Percentiles rank a stretch among this genome's conserved stretches.
These are phyloP conservation scores for Drosophila borealis DNA, from an alignment of 2,888 invertebrate species.

Conservation along the genomic window DNA sequence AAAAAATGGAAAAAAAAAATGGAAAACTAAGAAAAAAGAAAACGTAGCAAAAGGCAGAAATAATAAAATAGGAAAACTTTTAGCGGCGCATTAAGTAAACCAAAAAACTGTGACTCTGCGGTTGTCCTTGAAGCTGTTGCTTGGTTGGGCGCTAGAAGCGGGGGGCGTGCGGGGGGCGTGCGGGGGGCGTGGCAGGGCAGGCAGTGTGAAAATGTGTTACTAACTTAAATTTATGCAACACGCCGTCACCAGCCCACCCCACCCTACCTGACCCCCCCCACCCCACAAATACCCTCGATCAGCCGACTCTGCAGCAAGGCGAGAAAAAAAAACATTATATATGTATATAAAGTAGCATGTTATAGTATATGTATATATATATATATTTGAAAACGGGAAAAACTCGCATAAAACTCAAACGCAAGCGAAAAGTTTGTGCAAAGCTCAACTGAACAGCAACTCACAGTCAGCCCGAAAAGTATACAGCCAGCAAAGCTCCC, in stretches of 20 bases:
- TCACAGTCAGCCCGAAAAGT: slow-evolving; percentile 33
- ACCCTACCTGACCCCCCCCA: background rate
- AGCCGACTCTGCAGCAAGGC: background rate
- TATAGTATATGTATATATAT: background rate
- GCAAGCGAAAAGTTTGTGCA: slow-evolving; percentile 73
- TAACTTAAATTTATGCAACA: slow-evolving; percentile 80
- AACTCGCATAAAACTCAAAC: slow-evolving; percentile 79
- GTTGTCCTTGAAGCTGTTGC: slow-evolving; percentile 73
- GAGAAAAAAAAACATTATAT: slow-evolving; percentile 7
- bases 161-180: background rate
- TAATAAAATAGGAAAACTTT: slow-evolving; percentile 79
- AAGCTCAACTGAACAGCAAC: slow-evolving; percentile 58
- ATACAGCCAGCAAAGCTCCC: background rate
- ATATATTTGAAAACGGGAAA: slow-evolving; percentile 31
- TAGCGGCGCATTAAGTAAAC: slow-evolving; percentile 81
- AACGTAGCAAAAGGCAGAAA: slow-evolving; percentile 66
- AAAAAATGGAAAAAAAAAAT: slow-evolving; percentile 1
- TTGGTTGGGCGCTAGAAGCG: background rate
- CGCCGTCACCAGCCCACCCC: slow-evolving; percentile 32
- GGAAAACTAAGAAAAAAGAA: slow-evolving; percentile 13
- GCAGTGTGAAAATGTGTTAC: slow-evolving; percentile 77
- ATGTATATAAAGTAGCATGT: too few relatives aligned
- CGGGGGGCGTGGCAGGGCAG: slow-evolving; percentile 2
- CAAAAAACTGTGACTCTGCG: slow-evolving; percentile 79
- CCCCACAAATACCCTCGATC: slow-evolving; percentile 3